phyloP scores from a whole-genome alignment of 2,888 invertebrate genomes.

The Temnothorax ravouxi region DNA sequence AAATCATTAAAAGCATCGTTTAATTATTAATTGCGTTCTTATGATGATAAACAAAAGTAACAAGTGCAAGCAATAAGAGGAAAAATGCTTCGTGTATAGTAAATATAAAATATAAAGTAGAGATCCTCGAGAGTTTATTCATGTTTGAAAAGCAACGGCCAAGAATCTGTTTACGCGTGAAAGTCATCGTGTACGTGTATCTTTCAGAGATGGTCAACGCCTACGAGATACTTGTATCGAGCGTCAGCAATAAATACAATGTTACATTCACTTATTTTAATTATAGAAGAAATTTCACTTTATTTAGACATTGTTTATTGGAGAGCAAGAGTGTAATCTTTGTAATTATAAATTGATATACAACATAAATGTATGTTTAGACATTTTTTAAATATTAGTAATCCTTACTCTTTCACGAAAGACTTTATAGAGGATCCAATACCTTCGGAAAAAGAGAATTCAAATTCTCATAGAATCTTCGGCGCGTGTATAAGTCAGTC shows the following conservation, averaged over 20 bases:
- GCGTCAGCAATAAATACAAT: background rate
- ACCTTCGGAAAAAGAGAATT: background rate
- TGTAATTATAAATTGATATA: background rate
- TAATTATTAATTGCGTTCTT: background rate
- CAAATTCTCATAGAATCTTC: background rate
- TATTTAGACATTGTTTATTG: background rate
- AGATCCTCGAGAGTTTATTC: constrained; percentile 17
- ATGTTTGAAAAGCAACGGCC: background rate
- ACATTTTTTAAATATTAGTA: background rate
- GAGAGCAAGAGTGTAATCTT: background rate
- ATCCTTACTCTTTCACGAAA: background rate
- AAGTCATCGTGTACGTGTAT: background rate
- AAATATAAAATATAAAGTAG: constrained; percentile 3
- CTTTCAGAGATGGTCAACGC: background rate
- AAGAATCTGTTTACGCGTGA: background rate
- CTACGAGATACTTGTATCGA: background rate
- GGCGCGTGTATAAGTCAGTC: background rate
- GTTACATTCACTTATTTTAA: background rate
- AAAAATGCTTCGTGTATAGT: background rate
- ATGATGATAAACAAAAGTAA: background rate
- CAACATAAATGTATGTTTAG: background rate
- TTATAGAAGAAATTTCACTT: background rate
- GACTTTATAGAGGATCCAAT: background rate
- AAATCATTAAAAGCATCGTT: background rate
- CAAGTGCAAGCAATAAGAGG: background rate